Base-by-base conservation (phyloP, 2,113 vertebrate genomes). In the Clupea harengus region DNA sequence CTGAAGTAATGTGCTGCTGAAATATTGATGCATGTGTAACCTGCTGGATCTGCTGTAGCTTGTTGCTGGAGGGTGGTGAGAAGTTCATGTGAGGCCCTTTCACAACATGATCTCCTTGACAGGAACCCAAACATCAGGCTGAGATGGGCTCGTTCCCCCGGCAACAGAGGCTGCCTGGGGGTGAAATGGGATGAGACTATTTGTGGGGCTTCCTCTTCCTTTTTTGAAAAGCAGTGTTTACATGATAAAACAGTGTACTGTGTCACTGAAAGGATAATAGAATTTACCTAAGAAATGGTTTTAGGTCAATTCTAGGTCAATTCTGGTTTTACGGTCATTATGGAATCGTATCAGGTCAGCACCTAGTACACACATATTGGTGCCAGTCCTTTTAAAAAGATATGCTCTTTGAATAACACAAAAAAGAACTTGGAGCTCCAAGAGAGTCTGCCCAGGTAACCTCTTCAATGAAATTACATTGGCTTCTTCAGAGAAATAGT, bases 1-100 rank as follows among this genome's bases (percentile, higher is more conserved):
- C 82, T 90, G 90, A 92, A 94, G 88, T 92, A 92, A 93, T 92
- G 39, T 20, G 0, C 1, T 20, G 28, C 64, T 94, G 84, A 91
- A 94, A 92, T 93, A 93, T 93, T 91, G 85, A 93, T 93, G 89
- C 75, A 28, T n/a, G 57, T 88, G 85, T 92, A 91, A 89, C 80
- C 80, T 25, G 88, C 72, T 75, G 67, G 32, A 4, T 92, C 83
- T 88, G 45, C 45, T 47, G 84, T 83, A 49, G 84, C 82, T 60
- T 60, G 54, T 60, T 22, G 54, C 54, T 60, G 3, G 18, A 60
- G n/a, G 72, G 15, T 2, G 72, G 72, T 32, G 72, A 28, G 25
- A 39, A 78, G 72, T 32, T 32, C 28, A 78, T 78, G 10, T 3
- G 72, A 39, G 28, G 32, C 72, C 32, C 25, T 39, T 39, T 78